phyloP scores from a whole-genome alignment of 2,113 vertebrate species.

The Dermatemys mawii region DNA sequence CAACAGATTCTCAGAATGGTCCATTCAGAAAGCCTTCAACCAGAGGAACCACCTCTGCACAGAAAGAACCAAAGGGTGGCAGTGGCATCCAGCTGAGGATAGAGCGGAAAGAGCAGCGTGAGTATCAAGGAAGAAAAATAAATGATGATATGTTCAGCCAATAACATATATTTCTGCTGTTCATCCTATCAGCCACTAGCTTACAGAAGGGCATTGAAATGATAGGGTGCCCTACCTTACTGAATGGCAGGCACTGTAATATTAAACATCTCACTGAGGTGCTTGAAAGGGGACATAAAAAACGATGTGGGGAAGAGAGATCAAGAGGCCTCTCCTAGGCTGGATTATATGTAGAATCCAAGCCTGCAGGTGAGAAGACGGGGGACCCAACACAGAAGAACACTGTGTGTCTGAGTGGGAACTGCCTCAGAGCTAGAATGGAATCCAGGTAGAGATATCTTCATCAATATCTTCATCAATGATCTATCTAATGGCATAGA shows the following conservation, averaged over 20 bases:
- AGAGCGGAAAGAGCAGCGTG: neutral
- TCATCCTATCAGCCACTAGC: neutral
- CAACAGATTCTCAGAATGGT: neutral
- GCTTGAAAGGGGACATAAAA: neutral
- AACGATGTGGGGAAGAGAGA: neutral
- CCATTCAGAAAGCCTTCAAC: neutral
- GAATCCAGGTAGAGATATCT: neutral
- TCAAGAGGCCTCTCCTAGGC: neutral
- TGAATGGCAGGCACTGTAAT: neutral
- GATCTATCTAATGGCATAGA: too few species aligned
- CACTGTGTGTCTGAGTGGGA: neutral
- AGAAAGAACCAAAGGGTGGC: neutral
- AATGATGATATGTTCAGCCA: neutral
- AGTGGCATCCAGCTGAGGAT: neutral
- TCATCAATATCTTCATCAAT: too few species aligned
- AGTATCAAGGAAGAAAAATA: neutral
- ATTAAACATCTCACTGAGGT: neutral
- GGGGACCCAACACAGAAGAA: neutral
- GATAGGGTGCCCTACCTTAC: neutral
- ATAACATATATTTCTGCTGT: neutral
- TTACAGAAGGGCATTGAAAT: neutral
- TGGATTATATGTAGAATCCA: neutral
- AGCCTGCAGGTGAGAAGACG: neutral
- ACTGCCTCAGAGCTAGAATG: neutral
- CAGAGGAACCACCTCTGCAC: neutral